Evolutionary conservation across 2,797 vertebrate genomes (phyloP), one percentile per base, ranked within the genome.

Genomic region (Yasuhikotakia modesta): DNA sequence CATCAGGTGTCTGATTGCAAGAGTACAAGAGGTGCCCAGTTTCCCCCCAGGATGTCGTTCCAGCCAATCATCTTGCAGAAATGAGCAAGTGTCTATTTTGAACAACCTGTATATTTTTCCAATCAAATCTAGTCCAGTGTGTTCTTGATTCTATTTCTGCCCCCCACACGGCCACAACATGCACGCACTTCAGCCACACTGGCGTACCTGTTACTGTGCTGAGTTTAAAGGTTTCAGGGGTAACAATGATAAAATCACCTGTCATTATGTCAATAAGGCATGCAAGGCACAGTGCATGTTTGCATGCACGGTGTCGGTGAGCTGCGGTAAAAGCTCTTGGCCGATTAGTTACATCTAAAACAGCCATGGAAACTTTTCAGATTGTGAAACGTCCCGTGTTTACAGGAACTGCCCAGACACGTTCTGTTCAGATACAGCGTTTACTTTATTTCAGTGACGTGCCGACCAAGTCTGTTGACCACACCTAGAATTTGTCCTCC

Each of bases 71-170:
- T 30, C 2, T 45, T 12, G 22, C 48, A 53, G 16, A 19, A 19
- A 21, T 30, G 48, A 35, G n/a, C 8, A 27, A 12, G 32, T 30
- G 21, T 6, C 22, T 4, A 52, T 55, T 19, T 22, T 32, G 67
- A 71, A 65, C n/a, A 30, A 61, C 19, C 21, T 27, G 30, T 53
- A 22, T 19, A 52, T 30, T 61, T 58, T 61, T 61, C 74, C 66
- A 45, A 22, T 61, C 12, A 69, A 21, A 12, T 55, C 16, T 63
- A 17, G 48, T 46, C 76, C 22, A 55, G 5, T 8, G 32, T 65
- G 68, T 65, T 55, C 60, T 30, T 24, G 3, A 17, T 46, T 78
- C 60, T 78, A 78, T 78, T 78, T 71, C 68, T 78, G 76, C 48
- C 32, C 21, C 5, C 32, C 68, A 78, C 1, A 30, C 46, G 64